Evolutionary conservation across 1,140 invertebrate species (phyloP).

Genomic region (Danaus plexippus): DNA sequence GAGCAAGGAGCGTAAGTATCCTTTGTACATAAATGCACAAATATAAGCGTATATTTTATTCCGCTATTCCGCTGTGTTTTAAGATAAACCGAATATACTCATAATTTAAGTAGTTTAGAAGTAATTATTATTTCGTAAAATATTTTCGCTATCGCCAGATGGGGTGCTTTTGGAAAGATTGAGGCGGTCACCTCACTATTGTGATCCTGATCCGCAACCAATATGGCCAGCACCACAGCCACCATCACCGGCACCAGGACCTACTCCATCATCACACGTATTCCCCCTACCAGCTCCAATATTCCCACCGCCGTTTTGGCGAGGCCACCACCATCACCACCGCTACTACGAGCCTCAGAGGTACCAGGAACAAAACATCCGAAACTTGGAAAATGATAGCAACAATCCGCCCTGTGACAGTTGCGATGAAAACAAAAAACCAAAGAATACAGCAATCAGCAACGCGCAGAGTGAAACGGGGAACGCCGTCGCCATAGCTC

Average conservation of each 20-base stretch:
- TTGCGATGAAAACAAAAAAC: conserved; percentile 11
- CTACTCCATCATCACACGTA: conserved; percentile 24
- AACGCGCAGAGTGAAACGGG: conserved; percentile 39
- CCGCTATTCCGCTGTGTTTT: too few relatives aligned
- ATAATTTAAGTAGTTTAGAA: not conserved
- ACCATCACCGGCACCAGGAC: conserved; percentile 25
- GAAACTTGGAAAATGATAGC: too few relatives aligned
- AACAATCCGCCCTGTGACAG: conserved; percentile 11
- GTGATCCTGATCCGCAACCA: conserved; percentile 1
- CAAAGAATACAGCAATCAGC: conserved; percentile 29
- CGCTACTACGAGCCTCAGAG: conserved; percentile 4
- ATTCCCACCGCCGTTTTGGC: conserved; percentile 9
- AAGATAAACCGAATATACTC: too few relatives aligned
- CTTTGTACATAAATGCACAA: not conserved
- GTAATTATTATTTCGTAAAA: too few relatives aligned
- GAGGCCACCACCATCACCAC: conserved; percentile 13
- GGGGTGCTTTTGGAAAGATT: conserved; percentile 23
- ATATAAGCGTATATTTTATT: too few relatives aligned
- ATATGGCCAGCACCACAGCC: conserved; percentile 12
- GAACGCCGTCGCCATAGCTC: conserved; percentile 39
- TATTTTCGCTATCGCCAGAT: conserved; percentile 24
- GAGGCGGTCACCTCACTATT: conserved; percentile 34
- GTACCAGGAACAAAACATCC: not conserved
- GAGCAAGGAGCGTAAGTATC: conserved; percentile 35
- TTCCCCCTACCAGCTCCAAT: conserved; percentile 21